Base-by-base conservation (phyloP, 2,888 invertebrate species). In the Acrobasis repandana region DNA sequence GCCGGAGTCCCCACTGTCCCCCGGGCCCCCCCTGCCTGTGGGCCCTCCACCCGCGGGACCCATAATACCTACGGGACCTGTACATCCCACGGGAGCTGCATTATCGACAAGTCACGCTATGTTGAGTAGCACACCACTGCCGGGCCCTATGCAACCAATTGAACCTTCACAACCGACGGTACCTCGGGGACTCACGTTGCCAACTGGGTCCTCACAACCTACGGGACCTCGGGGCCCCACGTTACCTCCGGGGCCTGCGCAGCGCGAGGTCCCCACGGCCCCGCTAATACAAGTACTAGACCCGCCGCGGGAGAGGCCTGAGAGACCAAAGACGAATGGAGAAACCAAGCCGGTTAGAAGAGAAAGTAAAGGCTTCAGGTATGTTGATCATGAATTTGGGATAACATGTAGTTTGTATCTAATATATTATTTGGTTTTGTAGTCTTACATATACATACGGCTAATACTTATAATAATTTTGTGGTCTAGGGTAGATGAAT, bases 351-450 rank as follows among this genome's bases (percentile, higher is more conserved):
- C 76, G 65, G 78, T 87, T 49, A 89, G 93, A 70, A 83, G 93
- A 90, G 76, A 86, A 65, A 77, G 74, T 38, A 88, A 88, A 75
- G 85, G 82, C 63, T 88, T 88, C 71, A 80, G 94, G 94, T 76
- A 92, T 56, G 84, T 82, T 61, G 48, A 51, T 38, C 20, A 4
- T 28, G 28, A n/a, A n/a, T 28, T 28, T 28, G 28, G 28, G 28
- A 28, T 28, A 6, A 28, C 28, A 28, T 28, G 28, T 28, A 28
- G 28, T 28, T 28, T 28, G 28, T 28, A 28, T 28, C 6, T 28
- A 28, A 28, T 28, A 28, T 14, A 9, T 36, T 6, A 11, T 36
- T 36, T 36, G 3, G 36, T 11, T 36, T 9, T 28, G 5, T 52
- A 14, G n/a, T 15, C 16, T 46, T 50, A 48, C 15, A n/a, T n/a